Evolutionary conservation across 2,113 vertebrate species (phyloP), one percentile per base, ranked within the genome.

Genomic region (Burhinus oedicnemus): DNA sequence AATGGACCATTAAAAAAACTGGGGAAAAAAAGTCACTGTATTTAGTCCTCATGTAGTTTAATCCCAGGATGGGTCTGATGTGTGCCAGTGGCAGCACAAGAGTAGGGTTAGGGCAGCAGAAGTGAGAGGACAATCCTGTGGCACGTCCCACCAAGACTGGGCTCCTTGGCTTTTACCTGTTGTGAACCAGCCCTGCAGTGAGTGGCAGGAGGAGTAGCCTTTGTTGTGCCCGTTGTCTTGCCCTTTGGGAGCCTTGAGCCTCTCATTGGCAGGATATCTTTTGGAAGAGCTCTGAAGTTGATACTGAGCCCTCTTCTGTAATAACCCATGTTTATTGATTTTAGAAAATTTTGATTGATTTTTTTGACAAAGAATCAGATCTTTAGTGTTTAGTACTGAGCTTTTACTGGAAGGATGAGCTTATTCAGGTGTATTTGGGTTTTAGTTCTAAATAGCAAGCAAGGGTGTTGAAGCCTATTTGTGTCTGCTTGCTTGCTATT

Each of bases 211-310:
- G 80, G 8, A 81, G 8, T 4, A 30, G 29, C 26, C 26, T 87
- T 71, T 13, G 5, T 18, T 45, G 6, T 1, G 2, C 44, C 47
- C 52, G 78, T 47, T 0, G 0, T 47, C 64, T 62, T 69, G 40
- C 30, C 55, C 17, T 64, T 76, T 49, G 36, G 6, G 21, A 79
- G 61, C 44, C 29, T 91, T 38, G 8, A 44, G 11, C 23, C 9
- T 89, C 30, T 51, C 49, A 17, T 0, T 84, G 61, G 34, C 54
- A 54, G 13, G 25, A n/a, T 54, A 7, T 42, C 29, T 78, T 78
- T 40, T 87, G 34, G 49, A 91, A 76, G 36, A 78, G 6, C 21
- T 87, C 54, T 89, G 49, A 74, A 85, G 36, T 25, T 45, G 57
- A 65, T 83, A 62, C 32, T 90, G 26, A 52, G 8, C 36, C 21